Evolutionary conservation across 2,888 invertebrate genomes (phyloP).

Genomic region (Dynastes tityus): DNA sequence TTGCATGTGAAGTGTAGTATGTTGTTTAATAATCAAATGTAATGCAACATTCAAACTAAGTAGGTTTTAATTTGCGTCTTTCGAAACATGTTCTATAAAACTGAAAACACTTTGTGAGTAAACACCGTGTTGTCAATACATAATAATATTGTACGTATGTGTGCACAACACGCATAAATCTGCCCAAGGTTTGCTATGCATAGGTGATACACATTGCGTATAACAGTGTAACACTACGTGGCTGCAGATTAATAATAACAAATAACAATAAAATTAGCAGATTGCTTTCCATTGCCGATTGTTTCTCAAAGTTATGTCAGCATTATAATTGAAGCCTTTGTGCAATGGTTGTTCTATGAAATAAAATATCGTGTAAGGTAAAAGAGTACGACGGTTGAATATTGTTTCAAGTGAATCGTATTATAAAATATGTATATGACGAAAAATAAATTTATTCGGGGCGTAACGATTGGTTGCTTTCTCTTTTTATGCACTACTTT

Average conservation of each 20-base stretch:
- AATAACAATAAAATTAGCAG: conserved; percentile 36
- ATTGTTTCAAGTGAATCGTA: not conserved
- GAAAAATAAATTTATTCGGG: conserved; percentile 12
- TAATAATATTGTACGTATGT: not conserved
- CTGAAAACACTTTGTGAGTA: not conserved
- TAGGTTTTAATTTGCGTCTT: not conserved
- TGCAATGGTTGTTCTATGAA: conserved; percentile 30
- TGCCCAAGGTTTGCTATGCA: conserved; percentile 31
- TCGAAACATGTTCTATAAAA: conserved; percentile 21
- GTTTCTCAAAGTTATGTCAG: conserved; percentile 44
- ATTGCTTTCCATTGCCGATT: conserved; percentile 38
- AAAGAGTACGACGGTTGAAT: not conserved
- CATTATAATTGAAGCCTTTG: conserved; percentile 33
- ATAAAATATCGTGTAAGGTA: conserved; percentile 24
- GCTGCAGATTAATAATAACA: conserved; percentile 30
- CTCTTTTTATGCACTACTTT: not conserved
- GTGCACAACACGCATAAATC: not conserved
- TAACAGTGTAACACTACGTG: conserved; percentile 12
- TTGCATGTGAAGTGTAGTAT: not conserved
- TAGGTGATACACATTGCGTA: conserved; percentile 32
- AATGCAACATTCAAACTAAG: not conserved
- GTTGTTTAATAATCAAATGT: too few relatives aligned
- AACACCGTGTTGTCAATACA: conserved; percentile 6
- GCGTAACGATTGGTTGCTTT: not conserved
- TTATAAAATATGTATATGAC: conserved; percentile 12